phyloP scores from a whole-genome alignment of 2,113 vertebrate genomes.

The Notothenia rossii region DNA sequence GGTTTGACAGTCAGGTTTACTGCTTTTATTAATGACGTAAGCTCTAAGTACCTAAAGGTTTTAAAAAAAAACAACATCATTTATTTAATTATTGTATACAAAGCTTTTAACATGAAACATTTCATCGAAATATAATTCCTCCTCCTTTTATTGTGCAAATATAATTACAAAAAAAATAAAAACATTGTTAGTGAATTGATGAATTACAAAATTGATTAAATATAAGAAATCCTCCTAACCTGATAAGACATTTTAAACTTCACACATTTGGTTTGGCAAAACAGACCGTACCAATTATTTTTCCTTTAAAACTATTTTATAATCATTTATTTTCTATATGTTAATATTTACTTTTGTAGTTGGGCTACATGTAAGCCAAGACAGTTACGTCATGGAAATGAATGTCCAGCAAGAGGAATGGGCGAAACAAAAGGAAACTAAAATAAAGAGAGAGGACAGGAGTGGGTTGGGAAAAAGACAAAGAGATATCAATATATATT shows the following conservation, averaged over 20 bases:
- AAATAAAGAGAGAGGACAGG: not conserved
- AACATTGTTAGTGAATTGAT: not conserved
- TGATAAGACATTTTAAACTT: not conserved
- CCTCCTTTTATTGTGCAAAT: not conserved
- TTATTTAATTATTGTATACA: not conserved
- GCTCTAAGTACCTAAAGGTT: not conserved
- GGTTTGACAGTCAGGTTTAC: conserved; percentile 17
- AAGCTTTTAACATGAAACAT: not conserved
- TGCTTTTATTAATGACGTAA: not conserved
- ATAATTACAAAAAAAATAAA: too few relatives aligned
- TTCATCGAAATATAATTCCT: not conserved
- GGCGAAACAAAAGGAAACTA: conserved; percentile 79
- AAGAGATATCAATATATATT: not conserved
- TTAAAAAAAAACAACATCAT: not conserved
- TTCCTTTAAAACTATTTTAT: not conserved
- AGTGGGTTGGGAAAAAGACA: not conserved
- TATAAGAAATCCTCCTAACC: not conserved
- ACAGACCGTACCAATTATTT: not conserved
- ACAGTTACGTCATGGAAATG: conserved; percentile 86
- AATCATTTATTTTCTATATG: not conserved
- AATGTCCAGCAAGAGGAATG: conserved; percentile 72
- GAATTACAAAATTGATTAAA: not conserved
- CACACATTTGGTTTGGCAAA: not conserved
- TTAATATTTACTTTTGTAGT: conserved; percentile 16
- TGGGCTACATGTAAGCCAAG: conserved; percentile 59